Evolutionary conservation across 1,140 invertebrate species (phyloP).

Genomic region (Asobara japonica): DNA sequence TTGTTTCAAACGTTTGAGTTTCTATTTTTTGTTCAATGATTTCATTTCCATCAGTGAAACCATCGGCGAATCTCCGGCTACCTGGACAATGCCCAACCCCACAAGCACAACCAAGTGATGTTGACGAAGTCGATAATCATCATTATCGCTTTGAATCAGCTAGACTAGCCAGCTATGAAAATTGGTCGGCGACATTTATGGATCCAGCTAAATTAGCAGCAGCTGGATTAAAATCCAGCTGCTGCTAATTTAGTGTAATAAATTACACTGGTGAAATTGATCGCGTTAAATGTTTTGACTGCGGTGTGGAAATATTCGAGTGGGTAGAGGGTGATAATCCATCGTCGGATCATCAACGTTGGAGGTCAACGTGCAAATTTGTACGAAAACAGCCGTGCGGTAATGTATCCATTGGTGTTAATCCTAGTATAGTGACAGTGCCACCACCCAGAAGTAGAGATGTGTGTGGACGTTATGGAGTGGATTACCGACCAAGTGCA

Average conservation of each 20-base stretch:
- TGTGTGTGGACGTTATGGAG: conserved; percentile 71
- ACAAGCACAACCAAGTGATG: conserved; percentile 13
- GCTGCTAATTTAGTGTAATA: no score
- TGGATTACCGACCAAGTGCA: conserved; percentile 61
- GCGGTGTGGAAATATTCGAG: conserved; percentile 80
- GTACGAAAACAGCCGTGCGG: conserved; percentile 71
- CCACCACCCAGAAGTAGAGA: conserved; percentile 63
- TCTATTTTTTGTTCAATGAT: no score
- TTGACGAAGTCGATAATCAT: conserved; percentile 54
- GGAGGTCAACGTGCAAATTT: conserved; percentile 82
- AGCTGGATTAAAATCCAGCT: conserved; percentile 87
- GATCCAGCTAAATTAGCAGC: conserved; percentile 72
- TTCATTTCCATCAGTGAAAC: not conserved
- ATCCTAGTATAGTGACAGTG: conserved; percentile 46
- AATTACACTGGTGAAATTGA: conserved; percentile 78
- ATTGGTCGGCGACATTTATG: conserved; percentile 70
- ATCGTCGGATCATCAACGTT: conserved; percentile 81
- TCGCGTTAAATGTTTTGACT: conserved; percentile 86
- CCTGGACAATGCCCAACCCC: conserved; percentile 35
- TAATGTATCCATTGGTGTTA: conserved; percentile 71
- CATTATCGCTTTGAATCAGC: conserved; percentile 70
- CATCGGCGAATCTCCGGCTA: conserved; percentile 1
- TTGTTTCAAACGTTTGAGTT: no score
- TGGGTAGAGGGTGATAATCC: conserved; percentile 87
- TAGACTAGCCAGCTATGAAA: conserved; percentile 71